phyloP scores from a whole-genome alignment of 2,113 vertebrate genomes.

The Melanerpes aurifrons region DNA sequence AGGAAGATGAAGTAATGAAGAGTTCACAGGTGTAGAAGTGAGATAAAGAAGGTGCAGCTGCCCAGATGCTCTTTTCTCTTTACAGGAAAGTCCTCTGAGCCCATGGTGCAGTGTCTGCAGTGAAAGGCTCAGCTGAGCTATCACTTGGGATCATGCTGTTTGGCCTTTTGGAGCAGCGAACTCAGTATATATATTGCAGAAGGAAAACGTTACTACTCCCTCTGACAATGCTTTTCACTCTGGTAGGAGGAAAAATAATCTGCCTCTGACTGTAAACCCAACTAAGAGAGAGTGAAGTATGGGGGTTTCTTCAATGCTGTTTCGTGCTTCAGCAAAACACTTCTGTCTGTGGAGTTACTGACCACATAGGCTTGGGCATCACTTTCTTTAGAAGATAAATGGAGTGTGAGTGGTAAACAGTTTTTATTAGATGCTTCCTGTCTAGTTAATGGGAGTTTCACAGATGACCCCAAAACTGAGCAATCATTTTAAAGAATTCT shows the following conservation, averaged over 20 bases:
- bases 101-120: not conserved
- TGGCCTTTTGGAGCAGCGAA: not conserved
- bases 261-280: not conserved
- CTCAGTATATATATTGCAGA: not conserved
- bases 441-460: not conserved
- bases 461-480: not conserved
- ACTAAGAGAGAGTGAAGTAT: not conserved
- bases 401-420: not conserved
- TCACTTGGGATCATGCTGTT: accelerated
- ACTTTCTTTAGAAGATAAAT: not conserved
- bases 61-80: not conserved
- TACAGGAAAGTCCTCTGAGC: not conserved
- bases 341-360: not conserved
- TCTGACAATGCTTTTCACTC: not conserved
- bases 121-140: not conserved
- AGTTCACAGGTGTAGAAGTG: constrained; percentile 25
- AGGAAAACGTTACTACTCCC: not conserved
- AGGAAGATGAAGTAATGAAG: not conserved
- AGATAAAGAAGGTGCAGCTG: constrained; percentile 40
- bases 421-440: not conserved
- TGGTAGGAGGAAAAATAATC: not conserved
- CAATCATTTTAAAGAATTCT: not conserved
- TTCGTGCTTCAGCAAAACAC: not conserved
- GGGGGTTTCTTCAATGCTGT: accelerated
- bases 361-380: not conserved